These are phyloP conservation scores for Corvus moneduloides DNA, from an alignment of 2,113 vertebrate genomes.

Conservation along the genomic window DNA sequence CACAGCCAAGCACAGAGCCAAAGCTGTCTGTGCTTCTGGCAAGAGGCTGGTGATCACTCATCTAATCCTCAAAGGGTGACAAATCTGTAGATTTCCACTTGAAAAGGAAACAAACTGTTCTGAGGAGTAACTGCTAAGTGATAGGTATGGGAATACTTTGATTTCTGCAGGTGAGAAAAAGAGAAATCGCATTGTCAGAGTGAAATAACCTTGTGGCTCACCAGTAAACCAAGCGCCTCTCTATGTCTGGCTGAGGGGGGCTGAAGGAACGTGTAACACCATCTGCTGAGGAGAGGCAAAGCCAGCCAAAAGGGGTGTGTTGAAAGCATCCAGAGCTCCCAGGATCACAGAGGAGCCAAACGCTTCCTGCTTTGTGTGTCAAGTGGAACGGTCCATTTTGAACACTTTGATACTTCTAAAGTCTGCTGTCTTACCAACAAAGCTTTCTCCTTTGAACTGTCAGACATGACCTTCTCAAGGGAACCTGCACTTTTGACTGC, in stretches of 20 bases:
- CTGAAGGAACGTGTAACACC: accelerated
- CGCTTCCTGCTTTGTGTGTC: background rate
- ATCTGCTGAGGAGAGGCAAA: background rate
- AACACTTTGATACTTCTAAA: background rate
- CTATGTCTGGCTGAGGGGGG: background rate
- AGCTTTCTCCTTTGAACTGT: background rate
- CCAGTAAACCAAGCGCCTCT: background rate
- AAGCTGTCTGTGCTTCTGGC: background rate
- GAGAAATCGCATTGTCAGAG: background rate
- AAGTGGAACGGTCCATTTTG: background rate
- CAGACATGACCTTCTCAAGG: background rate
- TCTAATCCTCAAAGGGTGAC: slow-evolving; percentile 14
- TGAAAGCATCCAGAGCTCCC: background rate
- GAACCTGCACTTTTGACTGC: background rate
- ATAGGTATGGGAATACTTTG: slow-evolving; percentile 2
- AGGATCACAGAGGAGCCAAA: background rate
- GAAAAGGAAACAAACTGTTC: slow-evolving; percentile 22
- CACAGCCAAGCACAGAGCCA: background rate
- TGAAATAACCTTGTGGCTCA: background rate
- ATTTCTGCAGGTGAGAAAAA: slow-evolving; percentile 7
- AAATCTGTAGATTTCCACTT: slow-evolving; percentile 22
- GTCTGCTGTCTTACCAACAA: background rate
- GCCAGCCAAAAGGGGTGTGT: background rate
- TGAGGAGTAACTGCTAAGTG: background rate
- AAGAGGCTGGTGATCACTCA: background rate